Percentiles rank a stretch among this genome's conserved stretches.
Conservation (phyloP, 2,888 invertebrate species). For the Rhamnusium bicolor region DNA sequence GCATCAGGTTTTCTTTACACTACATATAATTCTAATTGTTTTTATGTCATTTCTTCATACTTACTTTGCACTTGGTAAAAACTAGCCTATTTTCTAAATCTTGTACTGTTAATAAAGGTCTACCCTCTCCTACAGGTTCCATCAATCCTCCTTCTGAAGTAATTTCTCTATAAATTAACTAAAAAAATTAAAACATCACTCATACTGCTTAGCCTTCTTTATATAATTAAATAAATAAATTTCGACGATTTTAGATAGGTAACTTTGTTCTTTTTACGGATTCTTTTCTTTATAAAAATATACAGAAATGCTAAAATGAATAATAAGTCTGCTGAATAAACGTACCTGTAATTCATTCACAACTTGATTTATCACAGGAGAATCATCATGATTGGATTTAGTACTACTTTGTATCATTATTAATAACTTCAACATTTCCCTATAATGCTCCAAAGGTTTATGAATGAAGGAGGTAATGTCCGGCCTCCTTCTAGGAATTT, state of each 20-base stretch:
- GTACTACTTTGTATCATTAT: conserved; percentile 73
- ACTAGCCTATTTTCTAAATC: conserved; percentile 91
- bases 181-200: conserved; percentile 50
- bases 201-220: too few species aligned
- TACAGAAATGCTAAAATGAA: too few species aligned
- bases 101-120: conserved; percentile 85
- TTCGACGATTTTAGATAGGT: too few species aligned
- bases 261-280: too few species aligned
- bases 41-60: conserved; percentile 38
- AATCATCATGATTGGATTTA: conserved; percentile 72
- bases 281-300: too few species aligned
- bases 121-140: conserved; percentile 89
- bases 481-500: conserved; percentile 85
- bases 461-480: conserved; percentile 89
- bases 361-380: conserved; percentile 70
- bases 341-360: conserved; percentile 72
- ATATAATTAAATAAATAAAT: too few species aligned
- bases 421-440: conserved; percentile 77
- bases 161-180: conserved; percentile 85
- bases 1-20: too few species aligned
- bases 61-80: conserved; percentile 90
- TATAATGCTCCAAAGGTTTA: conserved; percentile 87
- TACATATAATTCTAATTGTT: too few species aligned
- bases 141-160: conserved; percentile 88
- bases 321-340: too few species aligned